phyloP scores from a whole-genome alignment of 2,113 vertebrate genomes.

The Pao palembangensis region DNA sequence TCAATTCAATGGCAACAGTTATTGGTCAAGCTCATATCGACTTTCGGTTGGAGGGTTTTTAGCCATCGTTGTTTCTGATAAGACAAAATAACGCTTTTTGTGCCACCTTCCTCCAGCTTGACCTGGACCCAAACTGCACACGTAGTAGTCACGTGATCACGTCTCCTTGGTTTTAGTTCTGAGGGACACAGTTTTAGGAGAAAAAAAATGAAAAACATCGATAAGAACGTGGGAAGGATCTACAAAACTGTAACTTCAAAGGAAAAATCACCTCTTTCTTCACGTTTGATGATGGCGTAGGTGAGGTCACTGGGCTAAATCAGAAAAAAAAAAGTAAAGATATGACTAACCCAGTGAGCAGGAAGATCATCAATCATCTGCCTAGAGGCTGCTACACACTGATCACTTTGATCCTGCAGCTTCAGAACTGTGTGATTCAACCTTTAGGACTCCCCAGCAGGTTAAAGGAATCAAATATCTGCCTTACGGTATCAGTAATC shows the following conservation, averaged over 20 bases:
- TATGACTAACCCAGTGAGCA: not conserved
- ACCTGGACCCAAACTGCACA: not conserved
- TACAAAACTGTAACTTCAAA: not conserved
- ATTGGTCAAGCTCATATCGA: constrained; percentile 5
- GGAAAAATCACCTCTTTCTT: constrained; percentile 57
- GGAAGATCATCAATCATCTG: not conserved
- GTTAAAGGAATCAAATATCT: not conserved
- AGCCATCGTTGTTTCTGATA: not conserved
- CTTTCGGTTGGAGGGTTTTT: not conserved
- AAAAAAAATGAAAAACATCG: not conserved
- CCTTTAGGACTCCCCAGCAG: too few species aligned
- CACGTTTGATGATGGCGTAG: constrained; percentile 12
- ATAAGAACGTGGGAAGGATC: not conserved
- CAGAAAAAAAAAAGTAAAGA: not conserved
- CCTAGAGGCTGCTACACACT: not conserved
- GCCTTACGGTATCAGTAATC: too few species aligned
- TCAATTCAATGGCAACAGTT: constrained; percentile 1
- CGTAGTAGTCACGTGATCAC: constrained; percentile 1
- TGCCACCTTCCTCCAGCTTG: constrained; percentile 11
- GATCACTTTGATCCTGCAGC: not conserved
- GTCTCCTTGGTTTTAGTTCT: constrained; percentile 38
- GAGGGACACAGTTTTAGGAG: constrained; percentile 8
- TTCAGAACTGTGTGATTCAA: not conserved
- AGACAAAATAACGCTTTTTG: not conserved
- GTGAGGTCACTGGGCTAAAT: constrained; percentile 36